Evolutionary conservation across 2,113 vertebrate genomes (phyloP), one percentile per base, ranked within the genome.

Genomic region (Enhydra lutris): DNA sequence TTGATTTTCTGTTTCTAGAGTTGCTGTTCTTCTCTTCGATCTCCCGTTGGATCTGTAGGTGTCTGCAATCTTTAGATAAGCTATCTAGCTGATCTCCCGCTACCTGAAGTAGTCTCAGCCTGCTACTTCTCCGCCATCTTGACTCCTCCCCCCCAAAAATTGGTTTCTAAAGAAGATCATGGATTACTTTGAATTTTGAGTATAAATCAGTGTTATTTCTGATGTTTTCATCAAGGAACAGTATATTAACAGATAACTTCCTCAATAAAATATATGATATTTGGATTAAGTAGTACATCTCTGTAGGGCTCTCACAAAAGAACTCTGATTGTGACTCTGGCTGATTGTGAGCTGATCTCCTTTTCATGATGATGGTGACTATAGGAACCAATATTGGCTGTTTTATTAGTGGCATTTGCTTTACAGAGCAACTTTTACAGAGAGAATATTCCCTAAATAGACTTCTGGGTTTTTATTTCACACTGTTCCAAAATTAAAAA

Each of bases 171-270:
- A 83, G 21, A 88, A 92, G 84, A 67, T 76, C n/a, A 67, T 31
- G 0, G 7, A 5, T 74, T 85, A 45, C 26, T 31, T 61, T 73
- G 31, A 65, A 13, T 65, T 65, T 65, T 65, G 63, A 65, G 15
- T 39, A 8, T 61, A 89, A 55, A 3, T 42, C 47, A 59, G 4
- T 84, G 15, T 87, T 96, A 79, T 96, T 96, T 89, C 83, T 94
- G 61, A 55, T 87, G 57, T 69, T 92, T 96, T 96, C 14, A 36
- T 94, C 31, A 83, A 74, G 61, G 29, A 92, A 42, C 31, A 92
- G 20, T 29, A 50, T 79, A 84, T n/a, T 85, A 80, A 67, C 18
- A 92, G 50, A 92, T 91, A 79, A 83, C 83, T 96, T 96, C 11
- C 47, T 47, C 50, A 57, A 34, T 73, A 45, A 24, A 10, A 92